Evolutionary conservation across 2,113 vertebrate species (phyloP), one percentile per base, ranked within the genome.

Genomic region (Pimephales promelas): DNA sequence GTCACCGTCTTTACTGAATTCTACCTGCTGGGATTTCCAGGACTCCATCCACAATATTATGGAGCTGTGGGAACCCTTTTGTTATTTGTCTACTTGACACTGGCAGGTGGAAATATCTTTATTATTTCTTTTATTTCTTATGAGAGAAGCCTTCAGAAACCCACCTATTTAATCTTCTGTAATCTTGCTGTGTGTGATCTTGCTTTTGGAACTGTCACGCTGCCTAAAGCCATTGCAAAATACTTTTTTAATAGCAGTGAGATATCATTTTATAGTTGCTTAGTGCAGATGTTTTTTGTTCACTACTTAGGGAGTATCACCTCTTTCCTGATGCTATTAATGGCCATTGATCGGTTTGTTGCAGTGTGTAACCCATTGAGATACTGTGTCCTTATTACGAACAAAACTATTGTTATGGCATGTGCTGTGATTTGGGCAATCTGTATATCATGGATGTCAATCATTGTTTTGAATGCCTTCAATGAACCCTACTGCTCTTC

Each of bases 281-380:
- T 94, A 34, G 24, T 77, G 4, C 93, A 94, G 83, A 94, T 93
- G 92, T 92, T 91, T 73, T 90, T 93, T 72, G 88, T 93, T 31
- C 92, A 93, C 66, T 92, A 89, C 45, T 81, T 93, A 36, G 91
- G 91, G 9, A 64, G 84, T 3, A 84, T 90, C 0, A 89, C 88
- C 14, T 93, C 92, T 49, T 92, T 92, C 45, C 82, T 89, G 8
- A n/a, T 94, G 81, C 20, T 90, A 52, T 76, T 92, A 4, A 93
- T 94, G 93, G 89, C 92, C 70, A 22, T 92, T 3, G 93, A 94
- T 88, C 82, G 92, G 49, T 93, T 92, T 75, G 66, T 94, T 52
- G 91, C 91, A 0, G 80, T 94, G 36, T 90, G 91, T 72, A 16
- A 85, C 24, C 93, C 93, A 3, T 61, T 93, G 45, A 89, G 86